Evolutionary conservation across 2,797 vertebrate species (phyloP).

Genomic region (Schizothorax lantsangensis): DNA sequence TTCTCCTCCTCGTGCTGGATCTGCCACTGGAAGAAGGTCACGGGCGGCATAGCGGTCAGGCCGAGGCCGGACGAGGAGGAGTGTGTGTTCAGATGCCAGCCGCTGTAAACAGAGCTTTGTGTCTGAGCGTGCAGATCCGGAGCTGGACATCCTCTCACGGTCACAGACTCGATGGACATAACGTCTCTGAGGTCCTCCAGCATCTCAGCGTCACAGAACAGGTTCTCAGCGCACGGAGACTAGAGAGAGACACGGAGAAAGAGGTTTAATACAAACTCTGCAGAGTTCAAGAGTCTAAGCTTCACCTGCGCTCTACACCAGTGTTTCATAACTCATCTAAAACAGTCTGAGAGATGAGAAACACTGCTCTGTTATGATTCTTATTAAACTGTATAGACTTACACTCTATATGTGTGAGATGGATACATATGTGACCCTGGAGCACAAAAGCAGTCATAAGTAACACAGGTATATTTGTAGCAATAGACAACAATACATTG

Average conservation of each 20-base stretch:
- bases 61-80: not conserved
- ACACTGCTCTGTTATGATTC: too few species aligned
- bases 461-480: too few species aligned
- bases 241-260: not conserved
- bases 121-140: not conserved
- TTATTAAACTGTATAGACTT: too few species aligned
- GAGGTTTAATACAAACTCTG: not conserved
- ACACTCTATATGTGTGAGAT: too few species aligned
- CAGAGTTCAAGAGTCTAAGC: too few species aligned
- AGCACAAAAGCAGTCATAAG: too few species aligned
- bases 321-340: too few species aligned
- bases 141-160: conserved; percentile 63
- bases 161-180: conserved; percentile 60
- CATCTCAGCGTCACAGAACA: conserved; percentile 76
- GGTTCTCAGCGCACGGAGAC: conserved; percentile 57
- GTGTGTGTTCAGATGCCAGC: conserved; percentile 45
- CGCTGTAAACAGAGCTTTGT: not conserved
- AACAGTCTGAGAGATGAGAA: too few species aligned
- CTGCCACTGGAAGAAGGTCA: conserved; percentile 96
- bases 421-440: too few species aligned
- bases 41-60: conserved; percentile 14
- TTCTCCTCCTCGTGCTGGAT: conserved; percentile 87
- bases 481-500: too few species aligned
- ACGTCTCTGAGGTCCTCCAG: conserved; percentile 28
- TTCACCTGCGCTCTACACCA: not conserved